Conservation (phyloP, 2,888 invertebrate genomes). For the Uloborus plumipes region DNA sequence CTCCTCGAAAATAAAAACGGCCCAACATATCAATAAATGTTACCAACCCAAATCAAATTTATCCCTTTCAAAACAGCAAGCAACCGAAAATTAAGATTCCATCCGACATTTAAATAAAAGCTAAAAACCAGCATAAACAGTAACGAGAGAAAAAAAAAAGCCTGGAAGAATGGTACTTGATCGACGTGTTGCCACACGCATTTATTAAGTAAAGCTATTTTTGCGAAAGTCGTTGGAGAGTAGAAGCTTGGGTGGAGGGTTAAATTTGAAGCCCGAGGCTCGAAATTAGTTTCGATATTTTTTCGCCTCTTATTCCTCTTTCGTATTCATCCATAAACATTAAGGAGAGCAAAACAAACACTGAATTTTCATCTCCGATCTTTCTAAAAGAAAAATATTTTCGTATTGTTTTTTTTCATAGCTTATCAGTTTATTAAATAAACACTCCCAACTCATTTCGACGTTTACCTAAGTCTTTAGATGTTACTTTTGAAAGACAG, state of each 20-base stretch:
- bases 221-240: conserved; percentile 34
- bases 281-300: conserved; percentile 53
- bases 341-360: conserved; percentile 63
- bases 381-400: conserved; percentile 54
- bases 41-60: too few relatives aligned
- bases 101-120: too few relatives aligned
- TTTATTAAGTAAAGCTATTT: conserved; percentile 26
- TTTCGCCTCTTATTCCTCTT: conserved; percentile 14
- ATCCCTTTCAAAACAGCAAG: too few relatives aligned
- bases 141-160: neutral
- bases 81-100: too few relatives aligned
- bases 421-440: conserved; percentile 65
- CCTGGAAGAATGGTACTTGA: neutral
- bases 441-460: conserved; percentile 60
- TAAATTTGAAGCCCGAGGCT: conserved; percentile 31
- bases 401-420: conserved; percentile 59
- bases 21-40: too few relatives aligned
- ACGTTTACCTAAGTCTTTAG: conserved; percentile 58
- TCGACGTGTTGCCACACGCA: conserved; percentile 1
- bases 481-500: conserved; percentile 61
- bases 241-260: conserved; percentile 1
- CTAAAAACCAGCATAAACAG: too few relatives aligned
- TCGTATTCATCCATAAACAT: conserved; percentile 61
- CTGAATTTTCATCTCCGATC: conserved; percentile 31
- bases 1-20: too few relatives aligned